These are phyloP conservation scores for Muschampia plurimacula DNA, from an alignment of 2,888 invertebrate species.

Conservation along the genomic window DNA sequence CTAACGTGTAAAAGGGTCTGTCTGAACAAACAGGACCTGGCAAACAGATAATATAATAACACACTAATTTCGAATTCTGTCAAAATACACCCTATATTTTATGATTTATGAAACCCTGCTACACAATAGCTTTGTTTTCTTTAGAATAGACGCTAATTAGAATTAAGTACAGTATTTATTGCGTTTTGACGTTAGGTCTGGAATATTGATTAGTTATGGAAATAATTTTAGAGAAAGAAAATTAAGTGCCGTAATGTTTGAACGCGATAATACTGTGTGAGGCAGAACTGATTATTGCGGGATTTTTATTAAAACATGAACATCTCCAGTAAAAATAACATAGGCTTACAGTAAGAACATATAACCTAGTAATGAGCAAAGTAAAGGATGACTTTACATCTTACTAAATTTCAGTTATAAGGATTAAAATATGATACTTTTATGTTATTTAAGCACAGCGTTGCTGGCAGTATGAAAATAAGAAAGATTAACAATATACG, in stretches of 20 bases:
- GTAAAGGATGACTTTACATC: too few species aligned
- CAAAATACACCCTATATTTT: not conserved
- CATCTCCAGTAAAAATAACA: too few species aligned
- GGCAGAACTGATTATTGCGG: too few species aligned
- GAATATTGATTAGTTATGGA: not conserved
- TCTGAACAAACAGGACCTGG: conserved; percentile 7
- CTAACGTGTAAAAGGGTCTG: not conserved
- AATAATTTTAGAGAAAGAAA: not conserved
- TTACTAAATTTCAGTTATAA: too few species aligned
- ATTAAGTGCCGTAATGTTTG: not conserved
- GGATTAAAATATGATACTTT: too few species aligned
- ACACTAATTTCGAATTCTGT: conserved; percentile 7
- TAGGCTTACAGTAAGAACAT: too few species aligned
- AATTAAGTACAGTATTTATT: not conserved
- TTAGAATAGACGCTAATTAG: not conserved
- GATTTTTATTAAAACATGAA: too few species aligned
- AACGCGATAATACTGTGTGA: not conserved
- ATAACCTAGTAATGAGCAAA: too few species aligned
- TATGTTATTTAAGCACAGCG: too few species aligned
- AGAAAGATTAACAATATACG: too few species aligned
- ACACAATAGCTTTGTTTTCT: conserved; percentile 5
- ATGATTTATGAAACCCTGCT: conserved; percentile 8
- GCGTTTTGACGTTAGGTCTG: not conserved
- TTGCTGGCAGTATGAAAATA: too few species aligned
- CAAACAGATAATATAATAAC: conserved; percentile 17